Conservation (phyloP, 2,888 invertebrate species). For the Caenorhabditis uteleia region DNA sequence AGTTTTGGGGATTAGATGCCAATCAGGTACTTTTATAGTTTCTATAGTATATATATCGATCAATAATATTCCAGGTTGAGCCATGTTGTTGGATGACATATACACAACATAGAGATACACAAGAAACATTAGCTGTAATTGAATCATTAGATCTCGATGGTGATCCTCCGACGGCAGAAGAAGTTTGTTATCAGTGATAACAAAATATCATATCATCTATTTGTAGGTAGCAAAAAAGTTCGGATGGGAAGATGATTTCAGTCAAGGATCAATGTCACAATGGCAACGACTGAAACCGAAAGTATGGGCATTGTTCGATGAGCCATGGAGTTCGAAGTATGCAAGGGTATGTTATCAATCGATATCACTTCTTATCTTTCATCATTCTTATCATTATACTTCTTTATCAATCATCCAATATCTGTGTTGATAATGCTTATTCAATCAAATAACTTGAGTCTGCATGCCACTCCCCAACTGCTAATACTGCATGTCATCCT, state of each 20-base stretch:
- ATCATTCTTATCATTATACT: constrained; percentile 6
- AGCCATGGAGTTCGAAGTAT: constrained; percentile 95
- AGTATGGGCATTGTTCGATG: constrained; percentile 98
- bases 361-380: background rate
- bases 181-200: constrained; percentile 8
- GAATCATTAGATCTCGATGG: constrained; percentile 97
- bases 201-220: background rate
- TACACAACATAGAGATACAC: constrained; percentile 83
- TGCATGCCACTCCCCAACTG: too few relatives aligned
- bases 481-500: too few relatives aligned
- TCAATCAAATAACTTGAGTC: too few relatives aligned
- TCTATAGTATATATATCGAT: background rate
- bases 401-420: background rate
- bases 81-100: constrained; percentile 99
- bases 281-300: constrained; percentile 92
- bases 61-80: constrained; percentile 77
- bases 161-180: constrained; percentile 59
- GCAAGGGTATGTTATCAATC: constrained; percentile 73
- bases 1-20: constrained; percentile 98
- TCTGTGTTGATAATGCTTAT: too few relatives aligned
- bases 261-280: constrained; percentile 71
- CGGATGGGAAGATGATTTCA: constrained; percentile 93
- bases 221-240: constrained; percentile 75
- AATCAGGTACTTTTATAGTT: constrained; percentile 77
- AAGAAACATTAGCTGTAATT: constrained; percentile 95